Evolutionary conservation across 2,797 vertebrate genomes (phyloP).

Genomic region (Xyrichtys novacula): DNA sequence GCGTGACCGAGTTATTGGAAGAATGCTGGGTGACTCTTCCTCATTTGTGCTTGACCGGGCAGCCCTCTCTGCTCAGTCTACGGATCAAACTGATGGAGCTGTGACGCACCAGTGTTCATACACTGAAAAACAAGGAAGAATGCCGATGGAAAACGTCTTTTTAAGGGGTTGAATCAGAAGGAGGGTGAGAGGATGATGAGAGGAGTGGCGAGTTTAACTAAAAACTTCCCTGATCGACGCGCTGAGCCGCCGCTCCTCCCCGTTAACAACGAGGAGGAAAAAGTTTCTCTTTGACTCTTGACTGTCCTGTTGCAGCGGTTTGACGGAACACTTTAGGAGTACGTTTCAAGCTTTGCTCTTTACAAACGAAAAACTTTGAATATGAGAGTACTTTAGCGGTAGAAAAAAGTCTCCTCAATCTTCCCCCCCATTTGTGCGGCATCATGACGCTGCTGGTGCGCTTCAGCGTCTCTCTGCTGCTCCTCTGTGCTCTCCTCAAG

Average conservation of each 20-base stretch:
- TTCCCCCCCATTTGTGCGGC: slow-evolving; percentile 13
- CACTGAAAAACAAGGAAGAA: neutral
- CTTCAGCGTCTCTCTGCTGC: slow-evolving; percentile 41
- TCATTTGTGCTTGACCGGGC: slow-evolving; percentile 38
- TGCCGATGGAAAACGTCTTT: neutral
- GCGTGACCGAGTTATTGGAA: slow-evolving; percentile 54
- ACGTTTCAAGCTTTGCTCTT: neutral
- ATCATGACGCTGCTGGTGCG: slow-evolving; percentile 64
- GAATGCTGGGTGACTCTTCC: slow-evolving; percentile 63
- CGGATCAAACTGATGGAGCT: neutral
- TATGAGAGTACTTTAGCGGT: slow-evolving; percentile 47
- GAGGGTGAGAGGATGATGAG: slow-evolving; percentile 39
- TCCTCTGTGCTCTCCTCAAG: slow-evolving; percentile 55
- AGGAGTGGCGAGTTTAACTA: slow-evolving; percentile 55
- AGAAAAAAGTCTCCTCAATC: slow-evolving; percentile 24
- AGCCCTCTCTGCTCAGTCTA: neutral
- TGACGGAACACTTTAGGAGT: neutral
- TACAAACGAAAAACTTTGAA: slow-evolving; percentile 27
- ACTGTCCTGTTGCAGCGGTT: slow-evolving; percentile 7
- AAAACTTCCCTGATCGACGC: slow-evolving; percentile 67
- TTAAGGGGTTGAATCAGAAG: neutral
- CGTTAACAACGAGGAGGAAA: slow-evolving; percentile 20
- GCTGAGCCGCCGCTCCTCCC: slow-evolving; percentile 58
- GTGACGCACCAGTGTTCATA: neutral
- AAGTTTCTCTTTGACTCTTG: slow-evolving; percentile 29